A percentile compares a stretch with the other conserved stretches of the same genome.
phyloP scores from a whole-genome alignment of 2,888 invertebrate species.

The Ophion ventricosus region DNA sequence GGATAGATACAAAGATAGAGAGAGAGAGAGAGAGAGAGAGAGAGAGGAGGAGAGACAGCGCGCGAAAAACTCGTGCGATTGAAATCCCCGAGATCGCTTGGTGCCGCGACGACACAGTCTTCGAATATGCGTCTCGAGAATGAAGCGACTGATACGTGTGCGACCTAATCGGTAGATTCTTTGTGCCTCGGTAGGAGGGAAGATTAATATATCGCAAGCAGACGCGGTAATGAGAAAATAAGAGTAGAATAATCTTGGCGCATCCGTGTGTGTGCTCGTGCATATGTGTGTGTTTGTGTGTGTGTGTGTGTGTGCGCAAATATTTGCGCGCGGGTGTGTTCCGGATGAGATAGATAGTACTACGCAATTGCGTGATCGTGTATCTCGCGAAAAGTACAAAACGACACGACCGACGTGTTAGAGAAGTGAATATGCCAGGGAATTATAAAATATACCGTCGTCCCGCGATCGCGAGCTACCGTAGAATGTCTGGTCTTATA shows the following conservation, averaged over 20 bases:
- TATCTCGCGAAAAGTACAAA: slow-evolving; percentile 19
- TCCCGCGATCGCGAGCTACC: slow-evolving; percentile 47
- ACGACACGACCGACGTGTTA: slow-evolving; percentile 28
- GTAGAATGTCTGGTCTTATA: slow-evolving; percentile 42
- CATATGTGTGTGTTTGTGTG: background rate
- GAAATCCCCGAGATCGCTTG: slow-evolving; percentile 15
- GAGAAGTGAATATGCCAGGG: background rate
- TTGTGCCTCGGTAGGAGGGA: background rate
- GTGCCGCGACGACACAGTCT: background rate
- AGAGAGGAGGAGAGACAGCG: background rate
- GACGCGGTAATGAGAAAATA: background rate
- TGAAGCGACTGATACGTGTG: slow-evolving; percentile 18
- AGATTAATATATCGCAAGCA: background rate
- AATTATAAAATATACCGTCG: slow-evolving; percentile 40
- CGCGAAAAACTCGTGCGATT: background rate
- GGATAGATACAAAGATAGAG: too few species aligned
- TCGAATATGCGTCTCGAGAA: background rate
- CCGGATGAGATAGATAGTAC: slow-evolving; percentile 3
- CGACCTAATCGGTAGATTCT: slow-evolving; percentile 60
- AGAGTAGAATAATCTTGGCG: background rate
- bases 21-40: too few species aligned
- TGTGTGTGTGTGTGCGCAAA: background rate
- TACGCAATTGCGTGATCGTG: slow-evolving; percentile 30
- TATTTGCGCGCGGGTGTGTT: background rate
- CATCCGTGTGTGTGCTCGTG: slow-evolving; percentile 8